Evolutionary conservation across 2,888 invertebrate genomes (phyloP).

Genomic region (Athripsodes cinereus): DNA sequence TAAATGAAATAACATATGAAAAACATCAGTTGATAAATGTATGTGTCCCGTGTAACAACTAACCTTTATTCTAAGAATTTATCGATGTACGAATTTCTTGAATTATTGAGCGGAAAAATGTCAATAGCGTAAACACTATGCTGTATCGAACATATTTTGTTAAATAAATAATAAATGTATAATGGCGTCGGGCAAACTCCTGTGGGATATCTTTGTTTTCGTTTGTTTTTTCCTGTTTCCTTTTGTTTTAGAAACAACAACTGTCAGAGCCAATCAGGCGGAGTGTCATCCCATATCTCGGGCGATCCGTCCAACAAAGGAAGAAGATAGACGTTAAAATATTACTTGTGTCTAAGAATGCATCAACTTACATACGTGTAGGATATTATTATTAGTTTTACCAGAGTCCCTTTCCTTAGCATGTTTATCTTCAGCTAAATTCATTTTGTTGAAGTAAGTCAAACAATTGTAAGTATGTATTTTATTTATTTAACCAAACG

Average conservation of each 20-base stretch:
- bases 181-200: not conserved
- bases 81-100: too few relatives aligned
- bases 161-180: not conserved
- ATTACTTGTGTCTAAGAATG: not conserved
- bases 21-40: too few relatives aligned
- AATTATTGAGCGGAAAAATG: not conserved
- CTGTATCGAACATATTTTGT: not conserved
- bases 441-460: too few relatives aligned
- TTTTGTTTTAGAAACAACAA: conserved; percentile 6
- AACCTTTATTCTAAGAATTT: too few relatives aligned
- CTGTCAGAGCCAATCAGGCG: conserved; percentile 28
- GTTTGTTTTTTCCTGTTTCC: conserved; percentile 22
- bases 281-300: conserved; percentile 22
- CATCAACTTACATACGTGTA: too few relatives aligned
- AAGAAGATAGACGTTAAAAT: not conserved
- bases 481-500: too few relatives aligned
- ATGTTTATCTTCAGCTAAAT: too few relatives aligned
- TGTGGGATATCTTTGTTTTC: conserved; percentile 17
- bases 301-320: not conserved
- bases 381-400: too few relatives aligned
- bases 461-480: too few relatives aligned
- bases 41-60: too few relatives aligned
- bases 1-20: too few relatives aligned
- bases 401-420: too few relatives aligned
- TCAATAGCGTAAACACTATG: not conserved